These are phyloP conservation scores for Heterodera carotae DNA, from an alignment of 1,140 invertebrate genomes.

Conservation along the genomic window DNA sequence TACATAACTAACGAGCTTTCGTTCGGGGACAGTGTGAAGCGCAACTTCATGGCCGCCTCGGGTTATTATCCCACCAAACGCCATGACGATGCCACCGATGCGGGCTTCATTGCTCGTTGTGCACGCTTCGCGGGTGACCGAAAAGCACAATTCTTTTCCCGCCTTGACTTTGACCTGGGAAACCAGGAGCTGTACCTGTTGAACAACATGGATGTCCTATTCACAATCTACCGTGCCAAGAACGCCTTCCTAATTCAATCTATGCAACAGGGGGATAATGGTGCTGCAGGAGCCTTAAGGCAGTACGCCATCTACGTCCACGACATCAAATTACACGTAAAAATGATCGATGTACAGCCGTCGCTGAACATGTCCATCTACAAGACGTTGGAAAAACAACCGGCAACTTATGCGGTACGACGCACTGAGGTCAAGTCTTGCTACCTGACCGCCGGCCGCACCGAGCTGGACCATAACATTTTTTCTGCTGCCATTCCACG, in stretches of 20 bases:
- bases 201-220: slow-evolving; percentile 33
- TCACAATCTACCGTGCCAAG: not conserved
- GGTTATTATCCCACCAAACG: slow-evolving; percentile 33
- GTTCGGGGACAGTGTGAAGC: slow-evolving; percentile 14
- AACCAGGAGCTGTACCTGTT: slow-evolving; percentile 39
- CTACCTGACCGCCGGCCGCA: slow-evolving; percentile 31
- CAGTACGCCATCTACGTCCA: slow-evolving; percentile 17
- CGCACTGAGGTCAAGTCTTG: slow-evolving; percentile 22
- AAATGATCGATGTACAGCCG: slow-evolving; percentile 27
- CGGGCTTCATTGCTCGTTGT: slow-evolving; percentile 12
- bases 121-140: slow-evolving; percentile 12
- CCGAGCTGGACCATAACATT: slow-evolving; percentile 23
- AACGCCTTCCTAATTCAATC: slow-evolving; percentile 26
- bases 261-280: not conserved
- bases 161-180: slow-evolving; percentile 42
- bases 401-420: slow-evolving; percentile 15
- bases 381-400: slow-evolving; percentile 8
- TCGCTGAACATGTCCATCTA: slow-evolving; percentile 38
- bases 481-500: slow-evolving; percentile 28
- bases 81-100: slow-evolving; percentile 26
- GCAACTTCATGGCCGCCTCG: slow-evolving; percentile 20
- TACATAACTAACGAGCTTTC: slow-evolving; percentile 40
- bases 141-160: slow-evolving; percentile 27
- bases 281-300: not conserved
- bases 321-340: slow-evolving; percentile 31